Conservation (phyloP, 2,888 invertebrate species). For the Diarsia brunnea region DNA sequence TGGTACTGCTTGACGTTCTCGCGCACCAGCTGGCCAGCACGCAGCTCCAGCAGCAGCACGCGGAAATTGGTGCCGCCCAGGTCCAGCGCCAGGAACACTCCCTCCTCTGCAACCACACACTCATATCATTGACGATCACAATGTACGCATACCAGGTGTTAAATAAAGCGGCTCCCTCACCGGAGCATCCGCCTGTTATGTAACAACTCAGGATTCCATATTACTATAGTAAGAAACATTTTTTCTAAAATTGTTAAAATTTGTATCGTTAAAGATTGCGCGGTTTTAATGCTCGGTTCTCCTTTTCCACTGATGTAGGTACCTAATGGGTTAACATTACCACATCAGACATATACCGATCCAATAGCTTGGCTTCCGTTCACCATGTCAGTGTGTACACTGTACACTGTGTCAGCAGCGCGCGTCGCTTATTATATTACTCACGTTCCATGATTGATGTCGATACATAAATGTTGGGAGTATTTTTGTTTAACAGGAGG, state of each 20-base stretch:
- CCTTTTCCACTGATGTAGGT: too few relatives aligned
- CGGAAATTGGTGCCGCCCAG: conserved; percentile 96
- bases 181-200: neutral
- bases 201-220: too few relatives aligned
- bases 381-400: neutral
- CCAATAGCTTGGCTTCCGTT: neutral
- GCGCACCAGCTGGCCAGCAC: conserved; percentile 88
- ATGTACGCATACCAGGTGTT: neutral
- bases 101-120: conserved; percentile 90
- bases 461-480: too few relatives aligned
- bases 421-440: neutral
- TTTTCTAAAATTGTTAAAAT: too few relatives aligned
- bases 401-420: neutral
- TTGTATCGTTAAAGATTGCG: too few relatives aligned
- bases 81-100: conserved; percentile 94
- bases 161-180: neutral
- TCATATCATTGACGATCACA: neutral
- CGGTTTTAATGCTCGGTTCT: too few relatives aligned
- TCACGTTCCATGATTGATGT: neutral
- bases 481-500: neutral
- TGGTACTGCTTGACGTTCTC: conserved; percentile 92
- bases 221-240: too few relatives aligned
- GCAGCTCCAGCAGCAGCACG: conserved; percentile 92
- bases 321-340: neutral
- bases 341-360: neutral